Evolutionary conservation across 2,888 invertebrate species (phyloP).

Genomic region (Drosophila demipolita): DNA sequence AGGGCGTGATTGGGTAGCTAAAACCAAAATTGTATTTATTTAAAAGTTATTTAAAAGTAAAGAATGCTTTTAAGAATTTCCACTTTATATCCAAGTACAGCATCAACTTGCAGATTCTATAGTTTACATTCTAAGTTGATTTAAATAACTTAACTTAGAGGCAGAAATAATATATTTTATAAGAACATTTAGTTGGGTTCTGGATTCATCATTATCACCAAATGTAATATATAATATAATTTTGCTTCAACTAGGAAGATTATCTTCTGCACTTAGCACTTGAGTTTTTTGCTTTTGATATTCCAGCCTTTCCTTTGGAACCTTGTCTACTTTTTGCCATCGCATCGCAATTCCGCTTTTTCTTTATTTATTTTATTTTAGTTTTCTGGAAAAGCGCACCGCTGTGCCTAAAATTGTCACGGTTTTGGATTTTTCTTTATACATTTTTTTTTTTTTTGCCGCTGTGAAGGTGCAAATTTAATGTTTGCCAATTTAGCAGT

Average conservation of each 20-base stretch:
- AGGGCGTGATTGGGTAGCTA: not conserved
- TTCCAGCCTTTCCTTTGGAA: slow-evolving; percentile 42
- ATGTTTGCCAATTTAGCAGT: slow-evolving; percentile 81
- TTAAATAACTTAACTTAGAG: not conserved
- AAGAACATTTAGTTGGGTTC: not conserved
- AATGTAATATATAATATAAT: not conserved
- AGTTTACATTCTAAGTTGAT: not conserved
- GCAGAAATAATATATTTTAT: not conserved
- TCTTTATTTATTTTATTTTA: slow-evolving; percentile 34
- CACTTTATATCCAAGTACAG: not conserved
- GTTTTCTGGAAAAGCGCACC: slow-evolving; percentile 77
- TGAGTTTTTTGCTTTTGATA: slow-evolving; percentile 26
- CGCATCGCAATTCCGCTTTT: slow-evolving; percentile 32
- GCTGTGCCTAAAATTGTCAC: slow-evolving; percentile 80
- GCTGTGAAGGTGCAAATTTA: slow-evolving; percentile 80
- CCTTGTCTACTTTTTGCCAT: slow-evolving; percentile 46
- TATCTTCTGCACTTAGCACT: slow-evolving; percentile 21
- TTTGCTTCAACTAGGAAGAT: slow-evolving; percentile 22
- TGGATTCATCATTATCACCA: not conserved
- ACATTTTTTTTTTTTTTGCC: slow-evolving; percentile 24
- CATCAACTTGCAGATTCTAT: not conserved
- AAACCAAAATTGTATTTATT: not conserved
- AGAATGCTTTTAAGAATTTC: not conserved
- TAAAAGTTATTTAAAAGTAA: not conserved
- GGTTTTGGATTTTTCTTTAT: slow-evolving; percentile 47